Evolutionary conservation across 2,113 vertebrate genomes (phyloP).

Genomic region (Cyprinodon tularosa): DNA sequence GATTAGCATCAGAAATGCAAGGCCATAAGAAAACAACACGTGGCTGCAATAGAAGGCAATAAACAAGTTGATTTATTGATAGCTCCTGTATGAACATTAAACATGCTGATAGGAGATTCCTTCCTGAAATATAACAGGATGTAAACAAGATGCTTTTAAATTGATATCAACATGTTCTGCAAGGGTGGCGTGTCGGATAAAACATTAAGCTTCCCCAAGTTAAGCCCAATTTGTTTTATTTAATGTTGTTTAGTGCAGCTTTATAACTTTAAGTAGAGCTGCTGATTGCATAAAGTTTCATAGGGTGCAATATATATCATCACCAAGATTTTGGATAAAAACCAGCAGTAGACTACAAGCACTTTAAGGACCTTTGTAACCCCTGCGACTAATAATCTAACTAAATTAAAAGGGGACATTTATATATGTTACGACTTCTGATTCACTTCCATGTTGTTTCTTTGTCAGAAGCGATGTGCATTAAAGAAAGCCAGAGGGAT

Average conservation of each 20-base stretch:
- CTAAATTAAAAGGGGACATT: no score
- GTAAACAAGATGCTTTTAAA: constrained; percentile 5
- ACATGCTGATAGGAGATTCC: constrained; percentile 6
- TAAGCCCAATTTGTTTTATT: constrained; percentile 10
- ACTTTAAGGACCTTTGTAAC: no score
- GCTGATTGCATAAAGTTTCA: constrained; percentile 24
- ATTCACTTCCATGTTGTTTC: no score
- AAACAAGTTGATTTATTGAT: constrained; percentile 17
- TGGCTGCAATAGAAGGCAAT: not conserved
- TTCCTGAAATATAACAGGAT: not conserved
- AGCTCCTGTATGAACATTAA: constrained; percentile 5
- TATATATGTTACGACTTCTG: no score
- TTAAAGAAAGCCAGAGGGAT: no score
- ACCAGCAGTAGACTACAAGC: no score
- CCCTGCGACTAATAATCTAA: no score
- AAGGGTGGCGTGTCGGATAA: not conserved
- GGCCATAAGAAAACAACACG: constrained; percentile 21
- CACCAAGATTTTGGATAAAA: not conserved
- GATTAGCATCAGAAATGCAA: constrained; percentile 5
- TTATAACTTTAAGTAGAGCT: constrained; percentile 6
- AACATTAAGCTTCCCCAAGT: not conserved
- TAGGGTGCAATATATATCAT: constrained; percentile 24
- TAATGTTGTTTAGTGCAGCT: constrained; percentile 33
- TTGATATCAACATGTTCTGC: not conserved
- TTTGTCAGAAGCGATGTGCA: no score